A percentile compares a stretch with the other conserved stretches of the same genome.
Evolutionary conservation across 2,888 invertebrate genomes (phyloP).

Genomic region (Harpalus rufipes): DNA sequence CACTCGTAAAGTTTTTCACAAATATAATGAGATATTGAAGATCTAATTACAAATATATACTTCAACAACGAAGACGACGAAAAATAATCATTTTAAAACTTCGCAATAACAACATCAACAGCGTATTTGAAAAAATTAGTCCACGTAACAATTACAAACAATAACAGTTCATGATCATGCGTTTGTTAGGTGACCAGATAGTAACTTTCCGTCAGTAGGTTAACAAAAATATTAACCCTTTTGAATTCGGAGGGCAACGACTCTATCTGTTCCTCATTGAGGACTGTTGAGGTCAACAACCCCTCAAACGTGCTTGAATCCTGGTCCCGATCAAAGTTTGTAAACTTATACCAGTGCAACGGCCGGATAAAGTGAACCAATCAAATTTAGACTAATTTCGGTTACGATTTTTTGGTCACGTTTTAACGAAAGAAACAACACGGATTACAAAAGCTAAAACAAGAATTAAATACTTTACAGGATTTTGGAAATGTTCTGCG

Average conservation of each 20-base stretch:
- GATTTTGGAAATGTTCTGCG: no score
- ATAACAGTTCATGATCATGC: no score
- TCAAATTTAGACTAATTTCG: constrained; percentile 54
- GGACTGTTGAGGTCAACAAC: constrained; percentile 29
- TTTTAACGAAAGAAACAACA: background rate
- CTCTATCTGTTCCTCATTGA: constrained; percentile 57
- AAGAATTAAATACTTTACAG: no score
- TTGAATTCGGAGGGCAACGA: constrained; percentile 42
- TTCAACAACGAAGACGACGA: no score
- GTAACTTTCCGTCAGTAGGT: constrained; percentile 12
- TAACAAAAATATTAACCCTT: constrained; percentile 57
- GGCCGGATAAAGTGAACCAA: constrained; percentile 42
- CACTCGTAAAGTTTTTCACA: background rate
- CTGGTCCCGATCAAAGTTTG: background rate
- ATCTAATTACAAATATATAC: background rate
- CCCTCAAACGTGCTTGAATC: constrained; percentile 12
- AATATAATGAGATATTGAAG: background rate
- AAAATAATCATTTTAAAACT: no score
- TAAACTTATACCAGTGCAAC: background rate
- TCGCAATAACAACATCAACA: no score
- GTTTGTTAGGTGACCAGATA: no score
- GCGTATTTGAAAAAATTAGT: no score
- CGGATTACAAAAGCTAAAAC: background rate
- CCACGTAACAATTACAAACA: no score
- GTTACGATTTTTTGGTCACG: constrained; percentile 17